These are phyloP conservation scores for Zelostemma sp. DNA, from an alignment of 1,140 invertebrate species.

Conservation along the genomic window DNA sequence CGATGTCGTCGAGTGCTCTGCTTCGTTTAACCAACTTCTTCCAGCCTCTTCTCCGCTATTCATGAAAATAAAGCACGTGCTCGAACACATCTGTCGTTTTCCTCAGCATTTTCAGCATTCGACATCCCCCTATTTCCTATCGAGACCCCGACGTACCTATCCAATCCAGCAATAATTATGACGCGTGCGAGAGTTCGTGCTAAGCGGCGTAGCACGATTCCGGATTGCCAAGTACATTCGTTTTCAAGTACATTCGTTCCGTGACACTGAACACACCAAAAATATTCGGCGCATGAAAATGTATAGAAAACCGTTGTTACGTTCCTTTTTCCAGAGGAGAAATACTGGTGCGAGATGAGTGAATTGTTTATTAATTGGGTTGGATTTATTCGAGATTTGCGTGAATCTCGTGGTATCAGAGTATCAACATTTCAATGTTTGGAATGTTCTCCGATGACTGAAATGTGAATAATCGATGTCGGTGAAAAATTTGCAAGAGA, in stretches of 20 bases:
- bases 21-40: slow-evolving; percentile 13
- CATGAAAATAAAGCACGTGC: slow-evolving; percentile 48
- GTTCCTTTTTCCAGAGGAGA: too few relatives aligned
- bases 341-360: too few relatives aligned
- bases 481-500: background rate
- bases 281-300: too few relatives aligned
- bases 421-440: too few relatives aligned
- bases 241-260: slow-evolving; percentile 25
- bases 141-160: slow-evolving; percentile 5
- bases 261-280: slow-evolving; percentile 13
- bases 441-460: too few relatives aligned
- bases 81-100: slow-evolving; percentile 4
- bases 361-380: too few relatives aligned
- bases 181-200: slow-evolving; percentile 31
- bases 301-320: too few relatives aligned
- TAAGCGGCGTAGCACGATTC: slow-evolving; percentile 17
- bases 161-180: slow-evolving; percentile 32
- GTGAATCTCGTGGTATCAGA: too few relatives aligned
- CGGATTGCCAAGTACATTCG: slow-evolving; percentile 26
- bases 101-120: slow-evolving; percentile 6
- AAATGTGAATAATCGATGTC: background rate
- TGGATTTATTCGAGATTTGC: too few relatives aligned
- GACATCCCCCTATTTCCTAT: slow-evolving; percentile 1
- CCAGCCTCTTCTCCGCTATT: slow-evolving; percentile 22
- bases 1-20: slow-evolving; percentile 7